Conservation (phyloP, 1,140 invertebrate species). For the Drosophila navojoa region DNA sequence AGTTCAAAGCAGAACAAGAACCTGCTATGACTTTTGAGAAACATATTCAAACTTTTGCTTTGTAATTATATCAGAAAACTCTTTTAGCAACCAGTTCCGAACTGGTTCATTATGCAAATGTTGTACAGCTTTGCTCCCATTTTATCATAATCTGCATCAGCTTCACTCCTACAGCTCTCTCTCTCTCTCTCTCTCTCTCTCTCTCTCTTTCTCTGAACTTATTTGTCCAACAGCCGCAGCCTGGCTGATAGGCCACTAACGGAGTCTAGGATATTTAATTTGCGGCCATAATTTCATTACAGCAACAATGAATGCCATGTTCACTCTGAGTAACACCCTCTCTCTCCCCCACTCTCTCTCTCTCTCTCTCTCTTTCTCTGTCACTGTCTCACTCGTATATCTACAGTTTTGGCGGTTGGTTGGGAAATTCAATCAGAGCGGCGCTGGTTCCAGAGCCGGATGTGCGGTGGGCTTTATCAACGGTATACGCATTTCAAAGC, state of each 20-base stretch:
- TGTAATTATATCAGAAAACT: no score
- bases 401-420: constrained; percentile 28
- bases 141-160: neutral
- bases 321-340: neutral
- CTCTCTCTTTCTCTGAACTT: no score
- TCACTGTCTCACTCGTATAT: constrained; percentile 22
- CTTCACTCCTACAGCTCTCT: neutral
- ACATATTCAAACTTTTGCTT: neutral
- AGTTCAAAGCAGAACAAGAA: neutral
- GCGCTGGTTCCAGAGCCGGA: constrained; percentile 7
- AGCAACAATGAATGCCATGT: constrained; percentile 32
- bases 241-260: constrained; percentile 5
- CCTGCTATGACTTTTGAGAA: no score
- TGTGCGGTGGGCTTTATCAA: constrained; percentile 60
- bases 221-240: neutral
- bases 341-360: constrained; percentile 17
- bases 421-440: constrained; percentile 66
- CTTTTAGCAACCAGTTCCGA: neutral
- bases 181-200: no score
- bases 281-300: constrained; percentile 71
- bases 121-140: neutral
- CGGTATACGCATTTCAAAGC: constrained; percentile 78
- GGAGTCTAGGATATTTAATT: constrained; percentile 66
- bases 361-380: constrained; percentile 14
- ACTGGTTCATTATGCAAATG: neutral